These are phyloP conservation scores for Neoitamus cyanurus DNA, from an alignment of 2,888 invertebrate genomes.

Conservation along the genomic window DNA sequence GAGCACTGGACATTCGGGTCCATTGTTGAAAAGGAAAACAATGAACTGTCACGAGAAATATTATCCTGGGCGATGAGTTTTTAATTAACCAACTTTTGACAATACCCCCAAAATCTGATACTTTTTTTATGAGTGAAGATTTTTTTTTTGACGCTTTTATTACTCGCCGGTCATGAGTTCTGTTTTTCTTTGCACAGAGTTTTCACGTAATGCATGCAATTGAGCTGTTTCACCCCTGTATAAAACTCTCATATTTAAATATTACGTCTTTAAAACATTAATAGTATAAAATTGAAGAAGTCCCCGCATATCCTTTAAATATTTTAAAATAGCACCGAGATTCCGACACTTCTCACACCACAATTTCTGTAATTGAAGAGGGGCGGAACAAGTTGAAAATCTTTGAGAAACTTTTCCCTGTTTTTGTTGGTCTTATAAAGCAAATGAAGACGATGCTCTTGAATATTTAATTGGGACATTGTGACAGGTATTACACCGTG, in stretches of 20 bases:
- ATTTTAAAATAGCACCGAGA: not conserved
- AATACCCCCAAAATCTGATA: conserved; percentile 40
- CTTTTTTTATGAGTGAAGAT: not conserved
- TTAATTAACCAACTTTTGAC: conserved; percentile 47
- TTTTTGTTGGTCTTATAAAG: conserved; percentile 3
- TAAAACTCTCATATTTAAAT: not conserved
- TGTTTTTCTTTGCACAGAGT: not conserved
- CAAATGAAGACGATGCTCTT: conserved; percentile 35
- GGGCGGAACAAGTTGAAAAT: not conserved
- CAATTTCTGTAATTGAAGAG: not conserved
- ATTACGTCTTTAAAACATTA: not conserved
- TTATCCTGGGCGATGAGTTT: conserved; percentile 38
- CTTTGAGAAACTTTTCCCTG: conserved; percentile 22
- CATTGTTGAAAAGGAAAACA: conserved; percentile 22
- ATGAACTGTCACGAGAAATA: conserved; percentile 38
- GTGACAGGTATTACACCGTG: conserved; percentile 16
- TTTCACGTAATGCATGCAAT: not conserved
- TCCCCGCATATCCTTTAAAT: not conserved
- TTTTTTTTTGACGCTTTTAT: not conserved
- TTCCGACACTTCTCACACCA: not conserved
- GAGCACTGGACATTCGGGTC: conserved; percentile 13
- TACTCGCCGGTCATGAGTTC: not conserved
- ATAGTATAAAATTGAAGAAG: not conserved
- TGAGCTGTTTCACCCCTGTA: too few species aligned
- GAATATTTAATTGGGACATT: conserved; percentile 30